Evolutionary conservation across 2,113 vertebrate species (phyloP), one percentile per base, ranked within the genome.

Genomic region (Melanotaenia duboulayi): DNA sequence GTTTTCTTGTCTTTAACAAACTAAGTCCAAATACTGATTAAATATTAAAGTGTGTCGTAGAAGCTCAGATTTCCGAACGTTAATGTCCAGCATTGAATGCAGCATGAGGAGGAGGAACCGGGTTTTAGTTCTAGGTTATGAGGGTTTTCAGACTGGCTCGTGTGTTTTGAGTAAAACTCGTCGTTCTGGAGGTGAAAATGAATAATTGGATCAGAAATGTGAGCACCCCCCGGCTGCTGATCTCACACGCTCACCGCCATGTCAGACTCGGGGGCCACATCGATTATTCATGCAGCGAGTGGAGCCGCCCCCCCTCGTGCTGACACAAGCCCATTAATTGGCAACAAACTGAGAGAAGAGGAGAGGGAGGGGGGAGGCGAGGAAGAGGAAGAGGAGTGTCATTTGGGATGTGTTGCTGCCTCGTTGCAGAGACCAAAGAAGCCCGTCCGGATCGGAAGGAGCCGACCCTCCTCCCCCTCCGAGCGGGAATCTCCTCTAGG

Each of bases 241-340:
- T 6, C 32, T 35, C 76, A 79, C 80, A 71, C 1, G 67, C 57
- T 24, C 85, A 69, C 56, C 64, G 59, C 68, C 84, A 61, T 87
- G 84, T 88, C 89, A 54, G 91, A 90, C 83, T 91, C 86, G 91
- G 81, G 71, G 84, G 70, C 71, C 39, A 80, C 91, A 96, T 96
- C 86, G 95, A 96, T 96, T 96, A 94, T 94, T 94, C 92, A 92
- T 95, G 93, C 90, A 80, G 91, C 83, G 88, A 88, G 91, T 84
- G 92, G 87, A 89, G 52, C 76, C 44, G 65, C 71, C 64, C 62
- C 72, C 64, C 68, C 62, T 55, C 62, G 71, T 65, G 90, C 86
- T 92, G 91, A 86, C 17, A 78, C 90, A 82, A 81, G 83, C 89
- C 80, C 46, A 89, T 93, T 93, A 93, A 94, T 93, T 94, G 90